phyloP scores from a whole-genome alignment of 2,113 vertebrate species.

The Xerus inauris region DNA sequence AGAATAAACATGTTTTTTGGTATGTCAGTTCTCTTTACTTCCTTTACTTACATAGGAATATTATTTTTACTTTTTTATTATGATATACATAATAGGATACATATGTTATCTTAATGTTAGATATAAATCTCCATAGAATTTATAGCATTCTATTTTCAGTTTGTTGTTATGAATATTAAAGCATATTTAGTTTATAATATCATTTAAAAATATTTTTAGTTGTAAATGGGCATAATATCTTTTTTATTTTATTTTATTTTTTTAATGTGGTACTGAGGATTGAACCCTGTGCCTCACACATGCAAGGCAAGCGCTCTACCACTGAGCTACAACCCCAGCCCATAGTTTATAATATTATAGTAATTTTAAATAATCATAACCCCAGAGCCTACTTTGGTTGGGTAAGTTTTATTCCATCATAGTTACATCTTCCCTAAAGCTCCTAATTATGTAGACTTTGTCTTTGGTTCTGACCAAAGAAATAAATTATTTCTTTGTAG shows the following conservation, averaged over 20 bases:
- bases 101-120: background rate
- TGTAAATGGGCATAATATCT: no score
- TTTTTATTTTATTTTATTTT: no score
- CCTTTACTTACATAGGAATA: background rate
- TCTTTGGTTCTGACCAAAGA: slow-evolving; percentile 27
- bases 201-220: no score
- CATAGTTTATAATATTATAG: background rate
- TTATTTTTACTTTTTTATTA: background rate
- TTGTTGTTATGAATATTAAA: slow-evolving; percentile 45
- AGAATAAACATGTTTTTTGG: slow-evolving; percentile 14
- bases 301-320: no score
- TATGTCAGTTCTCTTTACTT: background rate
- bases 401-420: background rate
- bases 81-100: background rate
- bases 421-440: background rate
- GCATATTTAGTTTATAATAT: background rate
- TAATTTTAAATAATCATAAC: slow-evolving; percentile 28
- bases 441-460: slow-evolving; percentile 11
- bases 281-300: no score
- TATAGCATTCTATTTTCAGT: background rate
- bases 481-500: slow-evolving; percentile 15
- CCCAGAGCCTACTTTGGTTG: background rate
- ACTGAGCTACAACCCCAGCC: no score
- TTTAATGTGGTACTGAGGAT: no score
- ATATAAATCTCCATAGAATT: background rate